Evolutionary conservation across 2,888 invertebrate genomes (phyloP).

Genomic region (Caenorhabditis sp.): DNA sequence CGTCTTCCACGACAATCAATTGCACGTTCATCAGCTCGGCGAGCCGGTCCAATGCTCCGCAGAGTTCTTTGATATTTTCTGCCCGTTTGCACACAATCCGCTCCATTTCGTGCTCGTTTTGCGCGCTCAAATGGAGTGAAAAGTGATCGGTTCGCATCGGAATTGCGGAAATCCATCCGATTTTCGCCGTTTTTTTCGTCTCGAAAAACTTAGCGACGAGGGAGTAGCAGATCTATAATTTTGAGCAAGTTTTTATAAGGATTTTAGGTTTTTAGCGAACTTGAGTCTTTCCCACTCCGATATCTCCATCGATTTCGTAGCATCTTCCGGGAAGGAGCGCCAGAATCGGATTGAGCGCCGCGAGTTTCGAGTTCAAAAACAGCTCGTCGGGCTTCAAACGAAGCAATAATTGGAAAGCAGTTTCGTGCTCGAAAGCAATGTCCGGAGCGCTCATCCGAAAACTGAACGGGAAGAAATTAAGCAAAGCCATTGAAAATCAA

Average conservation of each 20-base stretch:
- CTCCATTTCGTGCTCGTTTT: conserved; percentile 2
- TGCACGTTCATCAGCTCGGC: conserved; percentile 2
- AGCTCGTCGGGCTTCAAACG: conserved; percentile 35
- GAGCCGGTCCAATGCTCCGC: conserved; percentile 1
- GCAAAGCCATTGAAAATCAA: too few relatives aligned
- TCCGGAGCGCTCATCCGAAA: neutral
- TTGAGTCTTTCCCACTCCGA: conserved; percentile 62
- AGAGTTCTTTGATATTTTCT: conserved; percentile 20
- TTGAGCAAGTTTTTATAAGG: neutral
- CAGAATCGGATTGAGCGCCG: conserved; percentile 27
- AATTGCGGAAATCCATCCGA: conserved; percentile 46
- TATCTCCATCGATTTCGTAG: conserved; percentile 60
- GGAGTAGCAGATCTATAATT: conserved; percentile 66
- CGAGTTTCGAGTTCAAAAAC: conserved; percentile 11
- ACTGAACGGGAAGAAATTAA: too few relatives aligned
- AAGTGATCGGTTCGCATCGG: conserved; percentile 41
- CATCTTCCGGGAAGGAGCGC: conserved; percentile 35
- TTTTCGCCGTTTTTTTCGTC: conserved; percentile 3
- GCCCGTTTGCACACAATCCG: conserved; percentile 22
- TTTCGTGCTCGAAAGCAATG: conserved; percentile 33
- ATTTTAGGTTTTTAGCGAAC: conserved; percentile 9
- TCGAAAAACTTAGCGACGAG: conserved; percentile 50
- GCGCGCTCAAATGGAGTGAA: neutral
- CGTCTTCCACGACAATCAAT: conserved; percentile 38
- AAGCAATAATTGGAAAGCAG: conserved; percentile 54